These are phyloP conservation scores for Sitta europaea DNA, from an alignment of 2,113 vertebrate species.

Conservation along the genomic window DNA sequence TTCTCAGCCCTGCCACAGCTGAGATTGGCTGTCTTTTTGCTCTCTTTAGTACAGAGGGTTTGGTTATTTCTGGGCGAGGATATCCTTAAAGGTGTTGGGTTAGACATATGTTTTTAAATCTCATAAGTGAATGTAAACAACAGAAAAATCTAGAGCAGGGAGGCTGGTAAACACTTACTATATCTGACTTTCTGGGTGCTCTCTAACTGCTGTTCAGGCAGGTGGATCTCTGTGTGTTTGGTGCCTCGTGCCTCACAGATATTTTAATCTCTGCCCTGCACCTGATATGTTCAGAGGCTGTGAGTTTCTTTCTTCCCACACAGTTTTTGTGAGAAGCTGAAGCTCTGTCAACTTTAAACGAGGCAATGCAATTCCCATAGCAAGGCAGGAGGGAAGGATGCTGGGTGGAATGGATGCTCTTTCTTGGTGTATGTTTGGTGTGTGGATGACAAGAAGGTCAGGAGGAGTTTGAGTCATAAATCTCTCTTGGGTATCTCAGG, in stretches of 20 bases:
- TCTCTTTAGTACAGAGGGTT: neutral
- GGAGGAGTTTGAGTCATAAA: neutral
- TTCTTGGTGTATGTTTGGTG: neutral
- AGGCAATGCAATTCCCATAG: neutral
- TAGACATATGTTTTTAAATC: neutral
- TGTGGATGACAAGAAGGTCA: neutral
- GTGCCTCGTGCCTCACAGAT: neutral
- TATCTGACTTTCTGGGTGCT: neutral
- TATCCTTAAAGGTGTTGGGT: neutral
- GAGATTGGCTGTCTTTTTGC: neutral
- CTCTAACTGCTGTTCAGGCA: neutral
- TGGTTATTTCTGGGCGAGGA: neutral
- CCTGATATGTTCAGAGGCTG: neutral
- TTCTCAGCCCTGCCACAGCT: neutral
- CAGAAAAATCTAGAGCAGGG: neutral
- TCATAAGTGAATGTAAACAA: neutral
- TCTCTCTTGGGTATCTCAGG: neutral
- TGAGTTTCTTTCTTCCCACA: neutral
- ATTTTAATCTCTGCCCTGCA: conserved; percentile 34
- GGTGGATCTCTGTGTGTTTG: neutral
- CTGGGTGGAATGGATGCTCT: neutral
- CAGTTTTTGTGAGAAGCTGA: neutral
- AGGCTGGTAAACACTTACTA: neutral
- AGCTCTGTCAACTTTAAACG: neutral
- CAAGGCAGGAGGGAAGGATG: neutral